Percentiles rank a stretch among this genome's conserved stretches.
Evolutionary conservation across 2,113 vertebrate genomes (phyloP).

Genomic region (Cyanoramphus novaezelandiae): DNA sequence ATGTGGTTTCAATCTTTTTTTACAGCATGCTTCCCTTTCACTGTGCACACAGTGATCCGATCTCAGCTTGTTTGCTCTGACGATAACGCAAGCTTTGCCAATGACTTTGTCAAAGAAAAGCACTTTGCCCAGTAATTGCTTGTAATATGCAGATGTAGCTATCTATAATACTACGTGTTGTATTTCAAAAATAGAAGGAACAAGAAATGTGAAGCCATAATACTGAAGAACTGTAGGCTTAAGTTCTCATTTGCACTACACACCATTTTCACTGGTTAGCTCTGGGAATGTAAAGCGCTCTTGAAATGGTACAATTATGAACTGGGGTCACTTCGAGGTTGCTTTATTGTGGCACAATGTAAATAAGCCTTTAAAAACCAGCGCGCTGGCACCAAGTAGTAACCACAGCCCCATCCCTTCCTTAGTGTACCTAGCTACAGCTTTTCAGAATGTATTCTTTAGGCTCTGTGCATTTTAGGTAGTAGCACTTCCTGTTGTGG

Average conservation of each 20-base stretch:
- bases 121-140: conserved; percentile 43
- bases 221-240: background rate
- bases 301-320: background rate
- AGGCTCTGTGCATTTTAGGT: background rate
- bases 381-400: background rate
- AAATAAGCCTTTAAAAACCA: background rate
- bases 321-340: background rate
- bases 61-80: conserved; percentile 28
- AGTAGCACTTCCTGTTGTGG: background rate
- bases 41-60: background rate
- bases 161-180: background rate
- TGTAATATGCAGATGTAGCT: conserved; percentile 41
- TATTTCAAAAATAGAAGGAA: background rate
- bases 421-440: background rate
- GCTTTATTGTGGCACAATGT: background rate
- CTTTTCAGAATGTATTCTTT: background rate
- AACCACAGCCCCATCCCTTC: fast-evolving
- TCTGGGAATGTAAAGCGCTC: background rate
- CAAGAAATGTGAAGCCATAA: background rate
- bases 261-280: background rate
- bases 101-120: conserved; percentile 43
- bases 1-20: background rate
- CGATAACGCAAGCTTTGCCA: conserved; percentile 29
- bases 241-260: background rate
- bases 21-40: background rate